Base-by-base conservation (phyloP, 1,140 invertebrate genomes). In the Magallana ariakensis region DNA sequence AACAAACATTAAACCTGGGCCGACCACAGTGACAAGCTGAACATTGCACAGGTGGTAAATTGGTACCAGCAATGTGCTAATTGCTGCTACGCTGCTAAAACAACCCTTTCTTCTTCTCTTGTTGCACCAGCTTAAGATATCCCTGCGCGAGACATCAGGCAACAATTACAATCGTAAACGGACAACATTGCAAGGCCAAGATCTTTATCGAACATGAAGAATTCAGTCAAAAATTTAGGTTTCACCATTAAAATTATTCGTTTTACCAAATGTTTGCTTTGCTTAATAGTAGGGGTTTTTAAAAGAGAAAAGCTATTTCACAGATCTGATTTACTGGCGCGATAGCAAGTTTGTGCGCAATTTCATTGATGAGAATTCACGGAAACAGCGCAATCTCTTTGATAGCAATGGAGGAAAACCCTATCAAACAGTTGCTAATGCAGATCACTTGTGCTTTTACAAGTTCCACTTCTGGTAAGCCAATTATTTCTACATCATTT, bases 341-440 rank as follows among this genome's bases (percentile, higher is more conserved):
- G 66, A 75, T 75, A 75, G 66, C 66, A 75, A 26, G 22, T 26
- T 26, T 19, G 58, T 11, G 22, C 66, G 22, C 19, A 13, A 26
- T 26, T 75, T 75, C 66, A 26, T 75, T 75, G 66, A 75, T 33
- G 66, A 75, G 66, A 75, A 75, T 75, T 75, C 66, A 75, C 22
- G 22, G 15, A 75, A 62, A 75, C 26, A 75, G 22, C 22, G 22
- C 22, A 26, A 26, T 75, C 22, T 75, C 66, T 75, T 75, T 75
- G 66, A 75, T 75, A 75, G 66, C 66, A 75, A 26, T 33, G 19
- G 22, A 75, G 22, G 22, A 75, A 75, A 33, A 75, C 8, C 22
- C 19, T 70, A 75, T 75, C 66, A 75, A 75, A 75, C 66, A 75
- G 66, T 75, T 75, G 22, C 66, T 75, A 75, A 75, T 75, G 66